Base-by-base conservation (phyloP, 2,797 vertebrate genomes). In the Echeneis naucrates region DNA sequence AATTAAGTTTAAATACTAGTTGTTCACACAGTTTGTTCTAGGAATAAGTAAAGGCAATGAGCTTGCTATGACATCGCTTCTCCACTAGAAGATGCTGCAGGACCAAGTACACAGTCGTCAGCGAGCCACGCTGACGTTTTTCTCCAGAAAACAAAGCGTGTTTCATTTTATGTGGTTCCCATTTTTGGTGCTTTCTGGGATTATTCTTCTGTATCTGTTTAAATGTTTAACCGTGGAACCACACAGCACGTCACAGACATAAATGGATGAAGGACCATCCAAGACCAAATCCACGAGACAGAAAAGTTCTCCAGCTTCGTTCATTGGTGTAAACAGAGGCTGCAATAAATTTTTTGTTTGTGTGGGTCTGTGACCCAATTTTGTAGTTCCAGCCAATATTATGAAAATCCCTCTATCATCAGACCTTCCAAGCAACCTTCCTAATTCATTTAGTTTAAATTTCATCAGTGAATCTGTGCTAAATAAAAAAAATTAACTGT, bases 21-120 rank as follows among this genome's bases (percentile, higher is more conserved):
- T 30, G 1, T 24, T 33, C 32, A 37, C 1, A 30, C 17, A 4
- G 27, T 26, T 72, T 2, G 33, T 1, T 57, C 11, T 1, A 26
- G 2, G 4, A 44, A 47, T 5, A 16, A 24, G 13, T 8, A 24
- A 1, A 24, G 5, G 2, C 14, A 14, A 1, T 13, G 7, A 44
- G 21, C 21, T n/a, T 64, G 59, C 44, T 42, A 2, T 81, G 45
- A 62, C 64, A 48, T 4, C 19, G 40, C 16, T 40, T 45, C 10
- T 23, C 85, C 87, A 88, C 81, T 53, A 83, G 84, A 79, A 83
- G 80, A 14, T 33, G 45, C 45, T 63, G 52, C 26, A 81, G 21
- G 76, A 59, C 53, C 75, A 76, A 78, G 61, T 21, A 72, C 52
- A 38, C 5, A 2, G 4, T 27, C 6, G 2, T 44, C 23, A 27